Conservation (phyloP, 1,140 invertebrate species). For the Drosophila sp. region DNA sequence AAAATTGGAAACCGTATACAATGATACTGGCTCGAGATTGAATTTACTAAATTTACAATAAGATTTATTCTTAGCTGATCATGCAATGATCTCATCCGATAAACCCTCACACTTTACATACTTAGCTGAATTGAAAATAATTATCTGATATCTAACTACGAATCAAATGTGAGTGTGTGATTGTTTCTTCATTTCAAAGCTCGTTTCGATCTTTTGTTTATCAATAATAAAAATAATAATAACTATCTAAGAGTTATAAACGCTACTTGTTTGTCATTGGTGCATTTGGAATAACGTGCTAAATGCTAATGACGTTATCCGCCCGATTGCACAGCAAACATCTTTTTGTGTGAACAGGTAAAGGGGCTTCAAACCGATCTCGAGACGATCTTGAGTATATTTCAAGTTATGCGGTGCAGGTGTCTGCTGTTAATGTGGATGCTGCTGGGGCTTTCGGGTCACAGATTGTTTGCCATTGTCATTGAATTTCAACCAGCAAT, state of each 20-base stretch:
- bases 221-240: slow-evolving; percentile 30
- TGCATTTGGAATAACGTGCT: slow-evolving; percentile 31
- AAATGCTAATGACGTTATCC: slow-evolving; percentile 41
- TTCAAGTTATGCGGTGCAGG: slow-evolving; percentile 28
- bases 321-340: not conserved
- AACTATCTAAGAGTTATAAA: slow-evolving; percentile 23
- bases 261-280: slow-evolving; percentile 40
- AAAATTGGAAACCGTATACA: slow-evolving; percentile 4
- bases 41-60: slow-evolving; percentile 3
- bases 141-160: slow-evolving; percentile 31
- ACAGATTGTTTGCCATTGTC: slow-evolving; percentile 60
- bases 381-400: slow-evolving; percentile 23
- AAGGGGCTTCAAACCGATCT: not conserved
- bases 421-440: slow-evolving; percentile 1
- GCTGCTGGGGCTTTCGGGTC: not conserved
- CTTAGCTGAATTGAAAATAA: slow-evolving; percentile 20
- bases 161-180: too few species aligned
- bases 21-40: not conserved
- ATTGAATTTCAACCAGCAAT: slow-evolving; percentile 60
- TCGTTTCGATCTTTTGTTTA: slow-evolving; percentile 27
- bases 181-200: not conserved
- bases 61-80: slow-evolving; percentile 8
- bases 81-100: slow-evolving; percentile 39
- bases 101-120: slow-evolving; percentile 15
- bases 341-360: not conserved